Evolutionary conservation across 2,888 invertebrate genomes (phyloP), one percentile per base, ranked within the genome.

Genomic region (Eledona agricola): DNA sequence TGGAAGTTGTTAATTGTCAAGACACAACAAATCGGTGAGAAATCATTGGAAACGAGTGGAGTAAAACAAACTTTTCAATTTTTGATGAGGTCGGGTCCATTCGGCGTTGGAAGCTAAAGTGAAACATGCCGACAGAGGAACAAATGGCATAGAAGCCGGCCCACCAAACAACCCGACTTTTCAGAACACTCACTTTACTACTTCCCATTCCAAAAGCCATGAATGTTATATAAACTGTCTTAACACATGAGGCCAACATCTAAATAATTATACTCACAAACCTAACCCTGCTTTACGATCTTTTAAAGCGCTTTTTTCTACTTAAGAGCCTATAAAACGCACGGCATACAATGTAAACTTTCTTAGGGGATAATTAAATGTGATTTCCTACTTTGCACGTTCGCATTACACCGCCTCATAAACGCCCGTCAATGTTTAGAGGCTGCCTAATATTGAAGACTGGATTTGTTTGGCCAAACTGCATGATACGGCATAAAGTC

Each of bases 261-360:
- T 55, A 60, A 58, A 60, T 62, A 62, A 59, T 62, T 60, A 62
- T 52, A 51, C 52, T 54, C 43, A 52, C 49, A 42, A 31, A 29
- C 54, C 35, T 32, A 46, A 40, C 43, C 20, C 42, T 35, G 31
- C 16, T 53, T 53, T 42, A 53, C 49, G 49, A 43, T 7, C 40
- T 38, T 43, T 42, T 43, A 43, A 43, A 53, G 34, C 50, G 17
- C 20, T 54, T 54, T 25, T 49, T 37, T 49, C 49, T 49, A 25
- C 23, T 54, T 54, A 54, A 54, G 37, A 49, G 37, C 26, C 37
- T 35, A 54, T 49, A 49, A 54, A 54, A 54, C 32, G 22, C 31
- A 26, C 31, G 28, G 31, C 47, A 49, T 35, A 49, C 49, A 54
- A 49, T 54, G 54, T 49, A 43, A 43, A 43, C 31, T 31, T 37